Base-by-base conservation (phyloP, 2,113 vertebrate species). In the Axis porcinus region DNA sequence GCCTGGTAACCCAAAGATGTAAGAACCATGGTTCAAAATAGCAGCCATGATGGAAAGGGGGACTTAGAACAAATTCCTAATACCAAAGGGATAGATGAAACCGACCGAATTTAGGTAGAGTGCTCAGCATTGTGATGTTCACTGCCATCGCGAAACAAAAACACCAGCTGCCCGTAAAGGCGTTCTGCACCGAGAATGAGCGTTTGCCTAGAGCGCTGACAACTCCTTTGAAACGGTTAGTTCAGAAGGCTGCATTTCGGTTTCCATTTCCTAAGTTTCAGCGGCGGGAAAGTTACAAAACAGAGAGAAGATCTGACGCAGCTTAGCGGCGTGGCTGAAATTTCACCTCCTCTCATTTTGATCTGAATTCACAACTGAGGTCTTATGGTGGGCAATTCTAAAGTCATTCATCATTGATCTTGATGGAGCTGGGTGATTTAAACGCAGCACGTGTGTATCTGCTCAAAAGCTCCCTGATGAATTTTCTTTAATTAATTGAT, bases 161-260 rank as follows among this genome's bases (percentile, higher is more conserved):
- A 62, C 1, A 1, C 30, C 7, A 4, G 19, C 3, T 3, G 19
- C 13, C 27, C 0, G 0, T 9, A 10, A 19, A 4, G 19, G 5
- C 5, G 6, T 19, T 43, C 45, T 36, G 25, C 8, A 5, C 17
- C 1, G 13, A 86, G 5, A 28, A 74, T 0, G 10, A 15, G 28
- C 19, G 3, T 85, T 43, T 27, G 7, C 40, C n/a, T 16, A 19
- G n/a, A 27, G 10, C 28, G 1, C 0, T 12, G 45, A 19, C 21
- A 7, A 36, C n/a, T 28, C 40, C 15, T 64, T 40, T 8, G 8
- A 43, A 43, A 62, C 19, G 0, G 3, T 16, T 5, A 36, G 23
- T 7, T 83, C 7, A 2, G 3, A 27, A 7, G 2, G 28, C 25
- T 36, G 7, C 2, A 6, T 7, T 52, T 28, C 7, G 8, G 21